Evolutionary conservation across 1,140 invertebrate species (phyloP).

Genomic region (Anthonomus grandis): DNA sequence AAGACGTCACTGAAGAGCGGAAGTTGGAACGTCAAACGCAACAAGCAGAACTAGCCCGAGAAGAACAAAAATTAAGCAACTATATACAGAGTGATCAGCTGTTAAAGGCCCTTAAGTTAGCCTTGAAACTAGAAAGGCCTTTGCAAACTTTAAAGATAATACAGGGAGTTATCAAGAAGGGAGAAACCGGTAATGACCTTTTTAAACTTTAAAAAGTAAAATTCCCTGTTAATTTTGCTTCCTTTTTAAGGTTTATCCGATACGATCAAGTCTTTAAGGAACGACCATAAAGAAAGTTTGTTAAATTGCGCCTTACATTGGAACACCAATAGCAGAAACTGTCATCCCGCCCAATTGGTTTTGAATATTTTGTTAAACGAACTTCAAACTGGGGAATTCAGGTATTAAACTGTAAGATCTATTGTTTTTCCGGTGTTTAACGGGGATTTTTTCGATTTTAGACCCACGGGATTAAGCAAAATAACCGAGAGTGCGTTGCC

Average conservation of each 20-base stretch:
- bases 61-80: constrained; percentile 85
- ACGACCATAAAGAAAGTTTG: constrained; percentile 70
- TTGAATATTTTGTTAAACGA: constrained; percentile 72
- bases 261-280: constrained; percentile 66
- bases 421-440: no score
- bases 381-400: constrained; percentile 60
- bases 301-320: constrained; percentile 76
- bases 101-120: constrained; percentile 75
- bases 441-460: constrained; percentile 16
- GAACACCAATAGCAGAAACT: constrained; percentile 88
- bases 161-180: constrained; percentile 65
- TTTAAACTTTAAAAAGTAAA: no score
- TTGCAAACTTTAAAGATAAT: constrained; percentile 77
- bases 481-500: constrained; percentile 75
- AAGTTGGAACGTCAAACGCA: constrained; percentile 61
- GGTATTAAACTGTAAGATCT: constrained; percentile 10
- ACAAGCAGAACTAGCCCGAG: constrained; percentile 65
- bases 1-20: constrained; percentile 75
- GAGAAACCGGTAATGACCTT: constrained; percentile 45
- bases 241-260: constrained; percentile 58
- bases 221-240: background rate
- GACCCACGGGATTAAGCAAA: constrained; percentile 55
- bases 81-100: constrained; percentile 75
- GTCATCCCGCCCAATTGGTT: constrained; percentile 77
- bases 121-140: constrained; percentile 79